phyloP scores from a whole-genome alignment of 2,113 vertebrate species.

The Clupea harengus region DNA sequence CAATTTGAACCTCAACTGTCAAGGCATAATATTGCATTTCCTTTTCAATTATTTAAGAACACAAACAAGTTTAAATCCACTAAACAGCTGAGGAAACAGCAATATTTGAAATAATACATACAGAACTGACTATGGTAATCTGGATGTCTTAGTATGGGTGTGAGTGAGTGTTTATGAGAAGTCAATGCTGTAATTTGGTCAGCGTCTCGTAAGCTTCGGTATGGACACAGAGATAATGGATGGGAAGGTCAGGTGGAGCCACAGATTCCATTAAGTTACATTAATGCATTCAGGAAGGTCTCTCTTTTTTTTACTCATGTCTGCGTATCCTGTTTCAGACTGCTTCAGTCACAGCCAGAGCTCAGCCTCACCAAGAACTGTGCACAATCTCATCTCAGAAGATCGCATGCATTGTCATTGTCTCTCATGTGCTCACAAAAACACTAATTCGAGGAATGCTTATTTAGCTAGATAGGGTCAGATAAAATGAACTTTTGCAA shows the following conservation, averaged over 20 bases:
- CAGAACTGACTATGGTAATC: neutral
- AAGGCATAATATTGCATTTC: neutral
- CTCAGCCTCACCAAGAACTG: neutral
- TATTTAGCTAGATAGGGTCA: neutral
- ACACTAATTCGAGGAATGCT: neutral
- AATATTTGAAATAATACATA: neutral
- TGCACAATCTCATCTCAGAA: neutral
- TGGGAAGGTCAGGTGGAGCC: constrained; percentile 67
- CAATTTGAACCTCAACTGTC: neutral
- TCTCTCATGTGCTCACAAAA: neutral
- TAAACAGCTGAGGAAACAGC: neutral
- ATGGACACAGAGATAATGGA: constrained; percentile 72
- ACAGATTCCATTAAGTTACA: constrained; percentile 74
- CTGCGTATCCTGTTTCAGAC: constrained; percentile 67
- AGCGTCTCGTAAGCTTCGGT: neutral
- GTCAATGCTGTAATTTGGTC: constrained; percentile 3
- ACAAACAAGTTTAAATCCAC: neutral
- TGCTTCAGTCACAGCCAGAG: constrained; percentile 51
- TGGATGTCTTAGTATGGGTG: neutral
- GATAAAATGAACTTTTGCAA: neutral
- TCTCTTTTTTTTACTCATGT: constrained; percentile 59
- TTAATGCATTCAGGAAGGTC: constrained; percentile 73
- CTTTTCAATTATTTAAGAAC: neutral
- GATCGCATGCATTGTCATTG: neutral
- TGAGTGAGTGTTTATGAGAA: neutral